A percentile compares a stretch with the other conserved stretches of the same genome.
Conservation (phyloP, 2,797 vertebrate species). For the Peromyscus attwateri region DNA sequence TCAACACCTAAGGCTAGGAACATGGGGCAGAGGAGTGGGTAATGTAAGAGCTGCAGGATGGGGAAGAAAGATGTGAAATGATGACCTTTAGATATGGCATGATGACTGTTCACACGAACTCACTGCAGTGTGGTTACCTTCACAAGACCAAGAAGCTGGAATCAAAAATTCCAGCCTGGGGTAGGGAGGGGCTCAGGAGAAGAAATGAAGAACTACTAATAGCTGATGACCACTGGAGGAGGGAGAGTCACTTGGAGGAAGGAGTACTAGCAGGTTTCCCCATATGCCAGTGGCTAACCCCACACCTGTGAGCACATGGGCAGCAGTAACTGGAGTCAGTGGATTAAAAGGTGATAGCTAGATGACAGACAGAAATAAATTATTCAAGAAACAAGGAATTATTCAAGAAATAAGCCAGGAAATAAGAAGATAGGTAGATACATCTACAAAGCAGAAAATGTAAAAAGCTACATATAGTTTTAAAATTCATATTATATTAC, state of each 20-base stretch:
- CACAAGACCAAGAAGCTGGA: neutral
- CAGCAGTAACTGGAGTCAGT: neutral
- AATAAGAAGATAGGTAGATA: neutral
- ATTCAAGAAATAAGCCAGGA: neutral
- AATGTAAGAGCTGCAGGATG: neutral
- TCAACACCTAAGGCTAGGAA: neutral
- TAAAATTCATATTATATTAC: conserved; percentile 16
- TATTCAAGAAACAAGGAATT: neutral
- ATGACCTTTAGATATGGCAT: neutral
- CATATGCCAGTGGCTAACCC: neutral
- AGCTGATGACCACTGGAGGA: neutral
- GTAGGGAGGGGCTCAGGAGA: neutral
- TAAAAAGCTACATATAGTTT: conserved; percentile 22
- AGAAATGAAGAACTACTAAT: neutral
- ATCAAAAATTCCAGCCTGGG: neutral
- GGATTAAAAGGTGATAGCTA: neutral
- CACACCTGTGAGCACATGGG: neutral
- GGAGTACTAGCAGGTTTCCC: neutral
- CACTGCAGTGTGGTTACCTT: neutral
- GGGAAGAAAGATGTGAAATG: neutral
- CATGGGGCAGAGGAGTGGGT: too few relatives aligned
- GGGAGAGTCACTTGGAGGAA: neutral
- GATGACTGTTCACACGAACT: neutral
- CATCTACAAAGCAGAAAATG: neutral
- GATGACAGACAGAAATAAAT: neutral